Percentiles rank a stretch among this genome's conserved stretches.
phyloP scores from a whole-genome alignment of 1,140 invertebrate genomes.

The Tetragonula clypearis region DNA sequence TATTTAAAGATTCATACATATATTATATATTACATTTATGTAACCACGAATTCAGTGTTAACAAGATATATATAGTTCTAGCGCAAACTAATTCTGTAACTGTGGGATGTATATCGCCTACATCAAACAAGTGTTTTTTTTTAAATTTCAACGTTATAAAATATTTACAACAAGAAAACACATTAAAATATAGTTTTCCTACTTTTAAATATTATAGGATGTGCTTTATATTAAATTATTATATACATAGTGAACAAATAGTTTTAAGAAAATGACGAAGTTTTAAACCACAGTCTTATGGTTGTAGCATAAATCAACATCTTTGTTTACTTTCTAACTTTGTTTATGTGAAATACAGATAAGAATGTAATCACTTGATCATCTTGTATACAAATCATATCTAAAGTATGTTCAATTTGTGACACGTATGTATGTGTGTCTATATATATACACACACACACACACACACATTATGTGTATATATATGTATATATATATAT shows the following conservation, averaged over 20 bases:
- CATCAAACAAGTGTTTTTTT: background rate
- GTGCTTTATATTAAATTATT: conserved; percentile 24
- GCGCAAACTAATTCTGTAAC: background rate
- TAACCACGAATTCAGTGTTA: conserved; percentile 20
- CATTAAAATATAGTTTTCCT: conserved; percentile 49
- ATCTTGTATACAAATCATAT: conserved; percentile 8
- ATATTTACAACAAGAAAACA: conserved; percentile 44
- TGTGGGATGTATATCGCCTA: background rate
- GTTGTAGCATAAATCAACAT: background rate
- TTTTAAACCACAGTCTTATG: conserved; percentile 11
- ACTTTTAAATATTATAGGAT: conserved; percentile 34
- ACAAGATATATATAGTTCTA: conserved; percentile 38
- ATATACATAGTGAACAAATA: conserved; percentile 5
- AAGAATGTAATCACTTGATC: conserved; percentile 17
- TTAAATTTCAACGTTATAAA: conserved; percentile 4
- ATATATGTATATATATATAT: conserved; percentile 11
- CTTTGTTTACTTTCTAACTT: conserved; percentile 7
- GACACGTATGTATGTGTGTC: too few species aligned
- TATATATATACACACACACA: background rate
- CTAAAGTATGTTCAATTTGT: conserved; percentile 26
- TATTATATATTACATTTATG: conserved; percentile 16
- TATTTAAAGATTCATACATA: conserved; percentile 27
- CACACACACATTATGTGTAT: background rate
- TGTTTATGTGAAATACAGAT: conserved; percentile 7
- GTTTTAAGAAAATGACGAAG: conserved; percentile 6